Evolutionary conservation across 2,888 invertebrate species (phyloP).

Genomic region (Dolichomitus sp.): DNA sequence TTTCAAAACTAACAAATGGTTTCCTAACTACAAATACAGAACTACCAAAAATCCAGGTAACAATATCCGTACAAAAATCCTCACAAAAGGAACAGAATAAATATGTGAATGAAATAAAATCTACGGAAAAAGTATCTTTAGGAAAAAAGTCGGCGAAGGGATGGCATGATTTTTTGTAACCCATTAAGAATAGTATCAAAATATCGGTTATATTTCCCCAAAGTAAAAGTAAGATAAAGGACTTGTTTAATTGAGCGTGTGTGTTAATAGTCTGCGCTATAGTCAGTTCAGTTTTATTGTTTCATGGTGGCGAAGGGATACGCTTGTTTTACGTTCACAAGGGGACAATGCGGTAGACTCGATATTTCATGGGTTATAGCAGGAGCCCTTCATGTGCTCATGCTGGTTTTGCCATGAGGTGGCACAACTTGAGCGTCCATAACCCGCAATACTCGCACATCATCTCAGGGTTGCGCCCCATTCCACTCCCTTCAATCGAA

Average conservation of each 20-base stretch:
- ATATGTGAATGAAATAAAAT: too few relatives aligned
- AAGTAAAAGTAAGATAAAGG: background rate
- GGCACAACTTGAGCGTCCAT: constrained; percentile 71
- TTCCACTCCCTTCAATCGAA: constrained; percentile 20
- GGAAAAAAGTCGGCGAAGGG: too few relatives aligned
- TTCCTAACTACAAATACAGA: too few relatives aligned
- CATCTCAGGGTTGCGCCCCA: constrained; percentile 26
- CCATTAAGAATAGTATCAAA: background rate
- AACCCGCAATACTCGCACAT: constrained; percentile 70
- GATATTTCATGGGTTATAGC: constrained; percentile 79
- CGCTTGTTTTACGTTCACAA: constrained; percentile 77
- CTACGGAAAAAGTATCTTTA: too few relatives aligned
- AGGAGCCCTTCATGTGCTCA: constrained; percentile 21
- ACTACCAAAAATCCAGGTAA: too few relatives aligned
- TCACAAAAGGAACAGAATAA: too few relatives aligned
- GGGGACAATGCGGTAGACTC: constrained; percentile 79
- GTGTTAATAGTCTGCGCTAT: constrained; percentile 1
- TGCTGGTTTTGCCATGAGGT: constrained; percentile 57
- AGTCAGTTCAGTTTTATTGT: constrained; percentile 2
- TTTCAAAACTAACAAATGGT: too few relatives aligned
- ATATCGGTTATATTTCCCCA: background rate
- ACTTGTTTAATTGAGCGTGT: background rate
- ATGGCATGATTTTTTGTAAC: too few relatives aligned
- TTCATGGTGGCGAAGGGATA: constrained; percentile 54
- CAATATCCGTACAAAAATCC: too few relatives aligned